Conservation (phyloP, 2,797 vertebrate genomes). For the Mus spretus region DNA sequence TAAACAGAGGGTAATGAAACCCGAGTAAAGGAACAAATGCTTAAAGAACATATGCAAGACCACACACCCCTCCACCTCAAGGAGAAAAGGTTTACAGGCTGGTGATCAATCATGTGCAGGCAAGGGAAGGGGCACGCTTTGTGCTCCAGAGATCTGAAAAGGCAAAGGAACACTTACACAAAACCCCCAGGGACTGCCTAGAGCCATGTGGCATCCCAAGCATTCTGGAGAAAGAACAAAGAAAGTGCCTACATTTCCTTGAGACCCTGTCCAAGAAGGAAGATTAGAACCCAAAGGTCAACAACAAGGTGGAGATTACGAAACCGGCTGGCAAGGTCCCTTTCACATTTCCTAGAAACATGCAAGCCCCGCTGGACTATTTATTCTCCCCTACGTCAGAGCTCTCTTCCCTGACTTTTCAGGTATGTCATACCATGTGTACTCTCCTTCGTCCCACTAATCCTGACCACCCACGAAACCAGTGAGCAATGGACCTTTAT, state of each 20-base stretch:
- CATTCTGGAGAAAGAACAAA: neutral
- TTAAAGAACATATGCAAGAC: neutral
- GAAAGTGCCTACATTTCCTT: neutral
- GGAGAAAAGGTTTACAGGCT: neutral
- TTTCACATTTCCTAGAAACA: neutral
- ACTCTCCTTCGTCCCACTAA: neutral
- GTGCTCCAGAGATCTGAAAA: neutral
- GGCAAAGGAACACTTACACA: neutral
- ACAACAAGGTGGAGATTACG: neutral
- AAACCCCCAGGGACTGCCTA: neutral
- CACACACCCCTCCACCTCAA: neutral
- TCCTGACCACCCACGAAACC: constrained; percentile 2
- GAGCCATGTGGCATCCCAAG: neutral
- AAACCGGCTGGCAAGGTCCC: neutral
- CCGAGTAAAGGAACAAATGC: neutral
- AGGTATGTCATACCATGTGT: neutral
- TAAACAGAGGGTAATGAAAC: neutral
- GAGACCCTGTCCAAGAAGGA: neutral
- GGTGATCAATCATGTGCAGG: neutral
- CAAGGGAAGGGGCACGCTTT: neutral
- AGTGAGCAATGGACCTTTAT: neutral
- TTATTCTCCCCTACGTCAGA: constrained; percentile 18
- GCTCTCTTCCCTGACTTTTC: neutral
- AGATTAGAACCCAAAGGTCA: neutral
- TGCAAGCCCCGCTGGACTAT: neutral